Evolutionary conservation across 1,140 invertebrate species (phyloP), one percentile per base, ranked within the genome.

Genomic region (Drosophila tristis): DNA sequence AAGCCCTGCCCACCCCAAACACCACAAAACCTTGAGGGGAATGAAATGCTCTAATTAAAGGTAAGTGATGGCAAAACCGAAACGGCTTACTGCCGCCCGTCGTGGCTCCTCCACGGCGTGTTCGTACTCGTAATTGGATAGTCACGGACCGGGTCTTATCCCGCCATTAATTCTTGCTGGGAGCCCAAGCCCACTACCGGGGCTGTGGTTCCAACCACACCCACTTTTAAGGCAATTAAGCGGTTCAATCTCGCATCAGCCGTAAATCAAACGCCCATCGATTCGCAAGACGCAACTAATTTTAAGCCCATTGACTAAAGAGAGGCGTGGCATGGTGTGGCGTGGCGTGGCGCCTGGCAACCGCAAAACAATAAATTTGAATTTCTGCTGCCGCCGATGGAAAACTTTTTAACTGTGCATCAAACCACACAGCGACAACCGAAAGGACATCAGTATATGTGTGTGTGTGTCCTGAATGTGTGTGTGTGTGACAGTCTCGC

Each of bases 281-380:
- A 87, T 87, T 76, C 39, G 56, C 65, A 58, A 85, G 67, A 61
- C 42, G 72, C 72, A 51, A 81, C 81, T 86, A 87, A 86, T 86
- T 86, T 87, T 63, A 71, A 71, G 80, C 56, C 74, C 39, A 64
- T 58, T 48, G 59, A 63, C 54, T 59, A 71, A 54, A 65, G 43
- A 43, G 74, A 47, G 72, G 60, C 60, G 71, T 58, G 59, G 70
- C 58, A 29, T 16, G 4, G 26, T 29, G 16, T 16, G 50, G 11
- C 31, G 20, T 35, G 35, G 43, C 9, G 23, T 60, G 11, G 25
- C 43, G 72, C 54, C 61, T 16, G 72, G 74, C 66, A 78, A 82
- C 82, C 82, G 82, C 82, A 87, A 70, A 87, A 89, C 82, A 87
- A 87, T 87, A 87, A 87, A 87, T 87, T 87, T 89, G 86, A 87